Percentiles rank a stretch among this genome's conserved stretches.
Evolutionary conservation across 2,888 invertebrate genomes (phyloP).

Genomic region (Eulithis testata): DNA sequence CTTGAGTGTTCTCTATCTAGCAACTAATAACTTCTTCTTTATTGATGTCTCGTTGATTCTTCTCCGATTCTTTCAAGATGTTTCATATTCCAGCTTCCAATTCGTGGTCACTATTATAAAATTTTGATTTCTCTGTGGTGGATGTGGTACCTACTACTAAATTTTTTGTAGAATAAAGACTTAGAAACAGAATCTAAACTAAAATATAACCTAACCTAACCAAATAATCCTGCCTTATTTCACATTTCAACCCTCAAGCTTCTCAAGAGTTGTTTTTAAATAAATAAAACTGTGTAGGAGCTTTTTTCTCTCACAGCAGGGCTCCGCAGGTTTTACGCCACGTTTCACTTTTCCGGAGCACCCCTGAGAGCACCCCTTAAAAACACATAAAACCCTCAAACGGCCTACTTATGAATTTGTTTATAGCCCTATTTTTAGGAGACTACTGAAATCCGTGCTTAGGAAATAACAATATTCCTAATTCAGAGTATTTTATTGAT

Average conservation of each 20-base stretch:
- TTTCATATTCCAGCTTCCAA: no score
- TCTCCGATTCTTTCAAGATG: no score
- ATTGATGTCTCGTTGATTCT: no score
- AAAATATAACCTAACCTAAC: not conserved
- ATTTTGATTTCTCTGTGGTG: no score
- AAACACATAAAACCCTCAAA: constrained; percentile 78
- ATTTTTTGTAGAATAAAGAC: not conserved
- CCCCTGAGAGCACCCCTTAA: constrained; percentile 74
- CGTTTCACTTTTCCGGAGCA: constrained; percentile 76
- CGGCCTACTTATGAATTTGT: constrained; percentile 84
- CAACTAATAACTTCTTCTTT: no score
- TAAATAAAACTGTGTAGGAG: constrained; percentile 38
- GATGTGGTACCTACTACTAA: no score
- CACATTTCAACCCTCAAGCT: constrained; percentile 26
- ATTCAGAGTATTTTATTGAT: constrained; percentile 64
- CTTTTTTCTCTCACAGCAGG: constrained; percentile 64
- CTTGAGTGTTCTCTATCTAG: no score
- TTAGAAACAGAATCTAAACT: not conserved
- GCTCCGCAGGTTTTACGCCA: constrained; percentile 72
- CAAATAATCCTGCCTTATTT: constrained; percentile 22
- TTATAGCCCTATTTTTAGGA: constrained; percentile 76
- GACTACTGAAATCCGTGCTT: constrained; percentile 58
- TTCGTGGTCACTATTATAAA: no score
- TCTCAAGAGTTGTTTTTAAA: constrained; percentile 39
- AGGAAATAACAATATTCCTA: constrained; percentile 70